These are phyloP conservation scores for Malurus alboscapulatus DNA, from an alignment of 2,113 vertebrate genomes.

Conservation along the genomic window DNA sequence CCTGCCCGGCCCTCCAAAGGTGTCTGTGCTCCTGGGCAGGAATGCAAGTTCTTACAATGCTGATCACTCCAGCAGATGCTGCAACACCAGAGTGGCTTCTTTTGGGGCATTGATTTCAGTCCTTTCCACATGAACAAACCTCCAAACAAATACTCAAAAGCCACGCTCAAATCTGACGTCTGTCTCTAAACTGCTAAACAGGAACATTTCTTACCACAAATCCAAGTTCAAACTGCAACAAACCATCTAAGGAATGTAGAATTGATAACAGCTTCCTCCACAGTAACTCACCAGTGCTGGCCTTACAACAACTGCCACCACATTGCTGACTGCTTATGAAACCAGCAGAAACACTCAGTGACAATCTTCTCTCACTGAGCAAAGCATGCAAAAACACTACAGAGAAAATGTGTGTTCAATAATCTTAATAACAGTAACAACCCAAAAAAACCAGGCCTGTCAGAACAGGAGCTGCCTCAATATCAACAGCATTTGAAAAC, in stretches of 20 bases:
- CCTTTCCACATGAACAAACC: neutral
- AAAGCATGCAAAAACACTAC: neutral
- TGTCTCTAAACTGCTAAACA: neutral
- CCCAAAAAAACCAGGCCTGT: neutral
- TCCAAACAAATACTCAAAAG: neutral
- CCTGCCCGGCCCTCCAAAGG: neutral
- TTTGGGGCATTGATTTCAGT: neutral
- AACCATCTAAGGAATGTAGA: neutral
- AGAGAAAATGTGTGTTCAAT: neutral
- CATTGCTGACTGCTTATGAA: neutral
- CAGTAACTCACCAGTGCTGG: neutral
- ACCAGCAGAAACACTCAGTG: neutral
- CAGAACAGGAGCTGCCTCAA: neutral
- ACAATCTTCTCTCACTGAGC: neutral
- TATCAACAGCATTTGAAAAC: neutral
- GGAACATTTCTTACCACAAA: neutral
- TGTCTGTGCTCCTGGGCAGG: accelerated
- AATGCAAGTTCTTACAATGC: neutral
- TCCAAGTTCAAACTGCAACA: neutral
- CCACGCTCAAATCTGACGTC: neutral
- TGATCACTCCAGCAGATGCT: neutral
- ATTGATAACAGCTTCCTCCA: neutral
- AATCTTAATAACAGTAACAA: neutral
- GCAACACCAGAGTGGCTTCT: neutral
- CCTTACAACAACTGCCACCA: neutral